Conservation (phyloP, 2,113 vertebrate species). For the Upupa epops region DNA sequence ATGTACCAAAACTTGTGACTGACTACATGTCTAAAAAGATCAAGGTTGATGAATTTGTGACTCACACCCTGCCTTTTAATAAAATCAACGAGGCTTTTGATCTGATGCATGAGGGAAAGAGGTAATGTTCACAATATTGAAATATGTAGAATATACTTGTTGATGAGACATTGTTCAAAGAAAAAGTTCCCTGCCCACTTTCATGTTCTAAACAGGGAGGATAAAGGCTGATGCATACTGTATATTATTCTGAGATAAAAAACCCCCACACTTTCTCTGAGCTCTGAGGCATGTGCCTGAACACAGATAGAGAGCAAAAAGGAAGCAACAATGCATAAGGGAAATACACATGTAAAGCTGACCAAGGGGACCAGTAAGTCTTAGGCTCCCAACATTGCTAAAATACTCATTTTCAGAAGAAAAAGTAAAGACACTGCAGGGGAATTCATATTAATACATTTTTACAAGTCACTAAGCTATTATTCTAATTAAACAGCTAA, state of each 20-base stretch:
- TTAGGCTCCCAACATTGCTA: background rate
- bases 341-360: background rate
- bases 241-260: background rate
- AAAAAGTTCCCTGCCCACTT: background rate
- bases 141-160: background rate
- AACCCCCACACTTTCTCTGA: background rate
- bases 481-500: background rate
- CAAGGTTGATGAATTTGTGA: slow-evolving; percentile 84
- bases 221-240: background rate
- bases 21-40: slow-evolving; percentile 85
- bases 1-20: slow-evolving; percentile 77
- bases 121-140: slow-evolving; percentile 52
- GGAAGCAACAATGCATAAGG: background rate
- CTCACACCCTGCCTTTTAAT: slow-evolving; percentile 75
- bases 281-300: background rate
- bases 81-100: slow-evolving; percentile 82
- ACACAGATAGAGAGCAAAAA: background rate
- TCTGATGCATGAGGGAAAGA: slow-evolving; percentile 78
- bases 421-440: background rate
- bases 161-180: background rate
- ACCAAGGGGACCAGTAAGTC: background rate
- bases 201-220: background rate
- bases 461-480: background rate
- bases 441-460: background rate
- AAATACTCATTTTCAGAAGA: background rate